A percentile compares a stretch with the other conserved stretches of the same genome.
phyloP scores from a whole-genome alignment of 2,888 invertebrate genomes.

The Drosophila paranaensis region DNA sequence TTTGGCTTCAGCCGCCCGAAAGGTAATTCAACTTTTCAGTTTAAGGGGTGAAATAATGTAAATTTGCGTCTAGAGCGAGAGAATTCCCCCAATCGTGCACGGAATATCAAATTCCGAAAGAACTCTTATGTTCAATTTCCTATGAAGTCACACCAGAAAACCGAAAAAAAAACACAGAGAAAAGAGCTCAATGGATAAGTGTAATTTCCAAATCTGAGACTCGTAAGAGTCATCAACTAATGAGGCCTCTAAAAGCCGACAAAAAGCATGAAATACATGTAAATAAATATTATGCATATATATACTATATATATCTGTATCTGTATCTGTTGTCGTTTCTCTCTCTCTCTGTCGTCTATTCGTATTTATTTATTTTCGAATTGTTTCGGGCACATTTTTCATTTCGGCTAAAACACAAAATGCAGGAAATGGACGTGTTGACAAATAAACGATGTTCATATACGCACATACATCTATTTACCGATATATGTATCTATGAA shows the following conservation, averaged over 20 bases:
- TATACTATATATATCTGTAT: slow-evolving; percentile 15
- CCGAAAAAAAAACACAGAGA: not conserved
- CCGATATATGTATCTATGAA: slow-evolving; percentile 66
- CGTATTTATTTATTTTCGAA: slow-evolving; percentile 67
- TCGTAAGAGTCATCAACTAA: slow-evolving; percentile 61
- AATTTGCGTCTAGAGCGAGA: slow-evolving; percentile 3
- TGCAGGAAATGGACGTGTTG: slow-evolving; percentile 79
- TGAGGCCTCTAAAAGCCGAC: slow-evolving; percentile 60
- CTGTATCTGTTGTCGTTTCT: slow-evolving; percentile 28
- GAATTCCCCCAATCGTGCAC: slow-evolving; percentile 42
- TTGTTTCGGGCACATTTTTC: slow-evolving; percentile 69
- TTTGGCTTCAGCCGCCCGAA: not conserved
- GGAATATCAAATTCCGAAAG: slow-evolving; percentile 50
- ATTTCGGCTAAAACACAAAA: slow-evolving; percentile 77
- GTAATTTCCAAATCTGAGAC: slow-evolving; percentile 69
- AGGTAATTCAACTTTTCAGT: not conserved
- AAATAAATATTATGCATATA: not conserved
- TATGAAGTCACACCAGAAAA: slow-evolving; percentile 51
- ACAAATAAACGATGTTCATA: slow-evolving; percentile 71
- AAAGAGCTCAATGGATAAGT: slow-evolving; percentile 30
- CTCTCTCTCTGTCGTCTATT: slow-evolving; percentile 3
- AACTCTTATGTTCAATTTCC: slow-evolving; percentile 41
- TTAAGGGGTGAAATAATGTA: slow-evolving; percentile 13
- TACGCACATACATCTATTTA: slow-evolving; percentile 48
- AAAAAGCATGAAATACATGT: slow-evolving; percentile 45